phyloP scores from a whole-genome alignment of 2,888 invertebrate species.

The Pelosia muscerda region DNA sequence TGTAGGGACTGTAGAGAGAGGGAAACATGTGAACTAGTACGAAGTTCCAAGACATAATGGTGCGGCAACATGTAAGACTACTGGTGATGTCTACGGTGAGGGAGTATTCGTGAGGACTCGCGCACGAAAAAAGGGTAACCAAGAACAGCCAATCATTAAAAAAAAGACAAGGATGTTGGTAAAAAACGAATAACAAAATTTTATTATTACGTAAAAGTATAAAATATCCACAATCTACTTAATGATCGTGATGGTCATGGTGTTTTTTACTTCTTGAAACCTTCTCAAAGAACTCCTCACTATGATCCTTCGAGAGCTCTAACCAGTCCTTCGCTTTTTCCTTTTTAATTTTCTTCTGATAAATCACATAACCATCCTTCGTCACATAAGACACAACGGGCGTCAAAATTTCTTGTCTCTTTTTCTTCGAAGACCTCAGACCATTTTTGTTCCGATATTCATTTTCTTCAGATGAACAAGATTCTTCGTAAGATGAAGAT shows the following conservation, averaged over 20 bases:
- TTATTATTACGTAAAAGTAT: conserved; percentile 7
- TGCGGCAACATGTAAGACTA: too few relatives aligned
- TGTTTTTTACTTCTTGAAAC: background rate
- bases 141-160: background rate
- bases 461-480: conserved; percentile 47
- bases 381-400: conserved; percentile 80
- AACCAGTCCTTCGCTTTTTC: conserved; percentile 76
- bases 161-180: background rate
- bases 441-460: conserved; percentile 37
- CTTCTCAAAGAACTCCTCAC: conserved; percentile 22
- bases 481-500: conserved; percentile 49
- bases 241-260: conserved; percentile 11
- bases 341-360: conserved; percentile 76
- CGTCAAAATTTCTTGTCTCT: conserved; percentile 67
- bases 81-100: too few relatives aligned
- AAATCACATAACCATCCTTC: conserved; percentile 75
- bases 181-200: conserved; percentile 15
- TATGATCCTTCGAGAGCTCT: conserved; percentile 55
- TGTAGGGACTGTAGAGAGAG: too few relatives aligned
- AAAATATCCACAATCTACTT: conserved; percentile 8
- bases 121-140: too few relatives aligned
- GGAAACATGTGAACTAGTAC: too few relatives aligned
- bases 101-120: too few relatives aligned
- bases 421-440: conserved; percentile 29
- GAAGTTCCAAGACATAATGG: too few relatives aligned